Evolutionary conservation across 2,797 vertebrate species (phyloP).

Genomic region (Enteromius afrohamiltoni): DNA sequence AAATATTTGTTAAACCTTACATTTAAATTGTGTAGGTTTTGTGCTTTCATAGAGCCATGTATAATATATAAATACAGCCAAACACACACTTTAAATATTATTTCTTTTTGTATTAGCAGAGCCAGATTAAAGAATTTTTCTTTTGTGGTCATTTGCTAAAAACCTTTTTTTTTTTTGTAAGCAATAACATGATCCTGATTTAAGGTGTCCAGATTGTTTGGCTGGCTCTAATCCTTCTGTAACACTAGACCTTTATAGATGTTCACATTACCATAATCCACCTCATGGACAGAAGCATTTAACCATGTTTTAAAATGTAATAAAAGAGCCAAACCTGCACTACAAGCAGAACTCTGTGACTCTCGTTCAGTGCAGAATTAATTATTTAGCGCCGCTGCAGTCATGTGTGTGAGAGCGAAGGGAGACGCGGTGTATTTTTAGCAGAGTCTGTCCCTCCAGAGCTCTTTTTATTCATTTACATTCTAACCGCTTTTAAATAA

Average conservation of each 20-base stretch:
- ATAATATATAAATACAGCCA: neutral
- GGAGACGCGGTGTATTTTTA: slow-evolving; percentile 49
- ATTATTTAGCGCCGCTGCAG: slow-evolving; percentile 21
- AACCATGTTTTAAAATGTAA: neutral
- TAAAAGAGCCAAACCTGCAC: neutral
- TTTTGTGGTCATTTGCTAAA: neutral
- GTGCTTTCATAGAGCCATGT: no score
- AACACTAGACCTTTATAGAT: neutral
- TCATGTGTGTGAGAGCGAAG: neutral
- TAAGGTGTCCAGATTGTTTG: neutral
- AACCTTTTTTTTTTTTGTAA: neutral
- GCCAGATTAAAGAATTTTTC: neutral
- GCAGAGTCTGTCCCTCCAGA: slow-evolving; percentile 24
- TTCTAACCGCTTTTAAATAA: neutral
- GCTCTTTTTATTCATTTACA: slow-evolving; percentile 31
- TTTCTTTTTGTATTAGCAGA: neutral
- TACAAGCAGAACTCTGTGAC: neutral
- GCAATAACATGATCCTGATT: neutral
- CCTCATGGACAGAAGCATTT: slow-evolving; percentile 5
- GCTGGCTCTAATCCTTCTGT: slow-evolving; percentile 13
- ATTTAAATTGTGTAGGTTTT: no score
- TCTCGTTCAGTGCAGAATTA: neutral
- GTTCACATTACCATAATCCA: neutral
- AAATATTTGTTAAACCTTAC: no score
- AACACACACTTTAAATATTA: neutral